Evolutionary conservation across 2,797 vertebrate genomes (phyloP).

Genomic region (Pseudocheirus occidentalis): DNA sequence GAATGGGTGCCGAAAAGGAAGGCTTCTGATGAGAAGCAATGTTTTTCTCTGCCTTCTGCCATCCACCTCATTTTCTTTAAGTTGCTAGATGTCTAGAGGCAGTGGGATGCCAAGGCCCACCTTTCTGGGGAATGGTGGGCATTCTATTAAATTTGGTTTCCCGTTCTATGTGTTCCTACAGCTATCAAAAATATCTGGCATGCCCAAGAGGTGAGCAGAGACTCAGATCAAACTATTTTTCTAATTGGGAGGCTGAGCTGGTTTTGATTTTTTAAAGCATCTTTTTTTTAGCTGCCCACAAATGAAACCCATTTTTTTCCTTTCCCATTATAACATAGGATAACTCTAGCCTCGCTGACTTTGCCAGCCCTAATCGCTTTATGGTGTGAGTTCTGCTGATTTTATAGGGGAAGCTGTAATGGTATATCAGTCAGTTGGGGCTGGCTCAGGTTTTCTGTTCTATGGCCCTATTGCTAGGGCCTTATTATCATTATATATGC

Average conservation of each 20-base stretch:
- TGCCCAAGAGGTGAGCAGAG: neutral
- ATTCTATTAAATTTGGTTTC: neutral
- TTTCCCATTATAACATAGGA: slow-evolving; percentile 21
- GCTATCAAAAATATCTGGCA: neutral
- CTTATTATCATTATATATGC: neutral
- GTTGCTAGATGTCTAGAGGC: slow-evolving; percentile 15
- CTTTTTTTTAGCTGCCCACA: slow-evolving; percentile 43
- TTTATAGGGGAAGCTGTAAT: neutral
- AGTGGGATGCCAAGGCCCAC: neutral
- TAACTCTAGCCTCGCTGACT: slow-evolving; percentile 16
- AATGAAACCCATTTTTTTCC: slow-evolving; percentile 31
- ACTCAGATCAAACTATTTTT: neutral
- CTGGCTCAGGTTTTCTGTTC: neutral
- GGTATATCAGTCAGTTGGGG: neutral
- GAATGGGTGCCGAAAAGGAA: slow-evolving; percentile 1
- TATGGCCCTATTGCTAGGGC: neutral
- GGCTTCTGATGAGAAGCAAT: slow-evolving; percentile 25
- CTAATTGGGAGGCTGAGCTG: neutral
- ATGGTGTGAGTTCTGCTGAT: neutral
- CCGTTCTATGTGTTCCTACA: slow-evolving; percentile 33
- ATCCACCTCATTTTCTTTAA: neutral
- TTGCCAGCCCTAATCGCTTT: slow-evolving; percentile 17
- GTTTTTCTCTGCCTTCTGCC: neutral
- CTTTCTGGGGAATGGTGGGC: slow-evolving; percentile 46
- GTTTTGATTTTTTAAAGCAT: neutral